A percentile compares a stretch with the other conserved stretches of the same genome.
Evolutionary conservation across 2,113 vertebrate genomes (phyloP).

Genomic region (Paralichthys olivaceus): DNA sequence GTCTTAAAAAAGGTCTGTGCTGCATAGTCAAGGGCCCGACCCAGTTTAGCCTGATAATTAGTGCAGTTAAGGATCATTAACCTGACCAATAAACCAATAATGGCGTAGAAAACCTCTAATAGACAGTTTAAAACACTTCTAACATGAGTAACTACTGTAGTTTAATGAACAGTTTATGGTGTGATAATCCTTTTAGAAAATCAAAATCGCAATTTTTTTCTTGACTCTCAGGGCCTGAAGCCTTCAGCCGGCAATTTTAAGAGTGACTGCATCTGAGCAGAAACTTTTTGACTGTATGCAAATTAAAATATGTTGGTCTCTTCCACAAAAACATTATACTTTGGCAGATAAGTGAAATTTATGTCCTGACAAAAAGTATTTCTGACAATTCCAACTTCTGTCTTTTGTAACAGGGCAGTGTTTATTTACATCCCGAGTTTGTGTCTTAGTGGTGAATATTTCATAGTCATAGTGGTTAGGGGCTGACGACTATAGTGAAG

Average conservation of each 20-base stretch:
- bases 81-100: conserved; percentile 4
- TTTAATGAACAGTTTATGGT: not conserved
- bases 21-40: not conserved
- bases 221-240: not conserved
- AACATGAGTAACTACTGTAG: not conserved
- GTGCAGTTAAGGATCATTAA: conserved; percentile 11
- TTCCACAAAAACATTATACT: not conserved
- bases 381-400: not conserved
- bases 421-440: conserved; percentile 47
- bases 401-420: conserved; percentile 20
- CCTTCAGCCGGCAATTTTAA: not conserved
- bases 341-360: not conserved
- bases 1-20: not conserved
- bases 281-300: not conserved
- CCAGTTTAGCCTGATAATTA: conserved; percentile 12
- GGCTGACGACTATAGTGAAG: conserved; percentile 42
- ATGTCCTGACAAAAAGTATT: not conserved
- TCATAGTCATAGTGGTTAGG: conserved; percentile 35
- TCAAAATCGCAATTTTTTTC: not conserved
- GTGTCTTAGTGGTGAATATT: conserved; percentile 41
- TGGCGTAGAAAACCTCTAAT: not conserved
- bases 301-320: not conserved
- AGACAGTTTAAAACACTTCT: not conserved
- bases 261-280: not conserved
- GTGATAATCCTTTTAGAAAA: not conserved